Conservation (phyloP, 2,888 invertebrate genomes). For the Scelioninae gen. 2 region DNA sequence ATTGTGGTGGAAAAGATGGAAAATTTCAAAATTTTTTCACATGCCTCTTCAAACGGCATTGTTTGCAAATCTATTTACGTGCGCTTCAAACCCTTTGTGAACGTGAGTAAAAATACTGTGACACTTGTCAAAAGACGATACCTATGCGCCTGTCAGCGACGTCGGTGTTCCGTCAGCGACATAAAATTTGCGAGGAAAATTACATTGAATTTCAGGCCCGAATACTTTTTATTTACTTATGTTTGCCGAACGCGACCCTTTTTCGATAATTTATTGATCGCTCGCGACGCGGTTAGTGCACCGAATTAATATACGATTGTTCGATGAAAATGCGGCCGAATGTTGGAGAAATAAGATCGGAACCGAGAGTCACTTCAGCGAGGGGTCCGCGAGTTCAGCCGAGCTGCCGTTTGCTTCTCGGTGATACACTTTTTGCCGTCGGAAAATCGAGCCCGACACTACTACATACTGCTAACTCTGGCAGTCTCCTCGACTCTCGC, state of each 20-base stretch:
- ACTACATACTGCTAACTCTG: constrained; percentile 33
- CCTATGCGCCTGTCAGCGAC: constrained; percentile 21
- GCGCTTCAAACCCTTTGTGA: constrained; percentile 8
- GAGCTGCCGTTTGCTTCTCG: constrained; percentile 3
- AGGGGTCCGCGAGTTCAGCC: constrained; percentile 1
- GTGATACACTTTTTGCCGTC: constrained; percentile 17
- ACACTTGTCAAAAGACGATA: constrained; percentile 36
- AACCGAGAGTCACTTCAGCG: constrained; percentile 17
- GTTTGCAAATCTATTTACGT: constrained; percentile 28
- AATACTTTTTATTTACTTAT: background rate
- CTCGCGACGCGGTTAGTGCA: constrained; percentile 37
- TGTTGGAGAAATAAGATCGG: background rate
- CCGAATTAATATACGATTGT: background rate
- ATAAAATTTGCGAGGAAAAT: background rate
- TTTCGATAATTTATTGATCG: constrained; percentile 59
- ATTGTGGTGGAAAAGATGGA: background rate
- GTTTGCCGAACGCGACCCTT: constrained; percentile 31
- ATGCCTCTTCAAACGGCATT: constrained; percentile 8
- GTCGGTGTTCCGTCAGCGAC: constrained; percentile 1
- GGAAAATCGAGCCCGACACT: constrained; percentile 17
- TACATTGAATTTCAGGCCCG: background rate
- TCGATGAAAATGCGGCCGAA: background rate
- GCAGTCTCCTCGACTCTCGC: constrained; percentile 10
- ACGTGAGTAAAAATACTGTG: constrained; percentile 8
- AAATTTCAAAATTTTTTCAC: too few relatives aligned